Percentiles rank a stretch among this genome's conserved stretches.
Evolutionary conservation across 2,113 vertebrate genomes (phyloP).

Genomic region (Lepus americanus): DNA sequence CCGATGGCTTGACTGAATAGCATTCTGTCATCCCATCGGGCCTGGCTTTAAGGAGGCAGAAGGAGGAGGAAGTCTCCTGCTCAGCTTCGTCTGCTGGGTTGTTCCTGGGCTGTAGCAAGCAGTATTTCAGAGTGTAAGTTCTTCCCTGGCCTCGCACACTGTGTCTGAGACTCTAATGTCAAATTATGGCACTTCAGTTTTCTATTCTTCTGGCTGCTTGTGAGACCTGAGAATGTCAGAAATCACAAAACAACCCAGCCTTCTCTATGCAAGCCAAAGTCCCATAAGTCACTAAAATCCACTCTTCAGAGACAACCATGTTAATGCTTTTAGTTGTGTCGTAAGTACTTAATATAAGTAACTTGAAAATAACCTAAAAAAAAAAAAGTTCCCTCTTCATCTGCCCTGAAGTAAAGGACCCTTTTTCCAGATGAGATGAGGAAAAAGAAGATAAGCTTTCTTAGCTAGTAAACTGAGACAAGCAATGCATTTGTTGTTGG

Average conservation of each 20-base stretch:
- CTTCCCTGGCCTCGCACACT: not conserved
- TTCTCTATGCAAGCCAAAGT: not conserved
- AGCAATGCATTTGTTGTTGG: not conserved
- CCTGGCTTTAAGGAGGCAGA: not conserved
- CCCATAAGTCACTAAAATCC: not conserved
- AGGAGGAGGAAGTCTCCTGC: not conserved
- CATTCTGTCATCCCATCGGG: not conserved
- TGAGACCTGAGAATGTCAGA: not conserved
- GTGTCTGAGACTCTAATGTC: not conserved
- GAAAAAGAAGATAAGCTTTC: not conserved
- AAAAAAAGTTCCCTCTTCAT: not conserved
- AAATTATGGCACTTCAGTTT: not conserved
- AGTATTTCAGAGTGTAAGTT: not conserved
- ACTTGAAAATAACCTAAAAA: conserved; percentile 31
- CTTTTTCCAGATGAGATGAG: not conserved
- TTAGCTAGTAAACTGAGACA: conserved; percentile 27
- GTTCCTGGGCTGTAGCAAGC: not conserved
- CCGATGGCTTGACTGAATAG: not conserved
- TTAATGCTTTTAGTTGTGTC: conserved; percentile 44
- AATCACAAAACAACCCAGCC: not conserved
- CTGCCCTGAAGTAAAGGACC: conserved; percentile 40
- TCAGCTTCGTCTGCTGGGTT: not conserved
- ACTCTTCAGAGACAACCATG: not conserved
- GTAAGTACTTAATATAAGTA: conserved; percentile 11
- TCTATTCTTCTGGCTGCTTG: not conserved